Conservation (phyloP, 2,888 invertebrate genomes). For the Timema cristinae region DNA sequence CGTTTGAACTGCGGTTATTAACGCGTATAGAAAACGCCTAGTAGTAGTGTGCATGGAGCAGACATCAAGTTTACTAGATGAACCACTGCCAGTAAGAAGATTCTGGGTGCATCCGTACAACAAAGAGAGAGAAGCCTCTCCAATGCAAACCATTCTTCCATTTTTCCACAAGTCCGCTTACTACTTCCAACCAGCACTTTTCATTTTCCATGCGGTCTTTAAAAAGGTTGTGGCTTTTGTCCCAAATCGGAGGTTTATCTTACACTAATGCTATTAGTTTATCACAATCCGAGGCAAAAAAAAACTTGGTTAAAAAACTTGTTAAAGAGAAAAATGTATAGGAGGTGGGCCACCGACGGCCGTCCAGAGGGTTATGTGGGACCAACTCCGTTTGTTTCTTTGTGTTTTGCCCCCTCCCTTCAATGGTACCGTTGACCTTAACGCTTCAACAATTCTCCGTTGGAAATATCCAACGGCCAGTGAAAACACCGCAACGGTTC, state of each 20-base stretch:
- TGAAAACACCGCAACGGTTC: constrained; percentile 5
- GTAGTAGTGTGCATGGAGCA: too few relatives aligned
- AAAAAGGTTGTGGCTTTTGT: constrained; percentile 3
- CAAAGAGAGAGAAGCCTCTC: neutral
- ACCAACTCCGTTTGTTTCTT: neutral
- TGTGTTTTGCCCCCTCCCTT: neutral
- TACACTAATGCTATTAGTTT: constrained; percentile 8
- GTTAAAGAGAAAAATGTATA: neutral
- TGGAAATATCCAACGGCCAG: constrained; percentile 3
- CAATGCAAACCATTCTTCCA: constrained; percentile 1
- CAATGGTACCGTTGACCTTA: neutral
- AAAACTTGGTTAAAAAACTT: too few relatives aligned
- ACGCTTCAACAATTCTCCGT: neutral
- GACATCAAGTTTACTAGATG: too few relatives aligned
- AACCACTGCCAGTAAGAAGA: too few relatives aligned
- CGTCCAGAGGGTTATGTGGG: neutral
- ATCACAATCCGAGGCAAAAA: neutral
- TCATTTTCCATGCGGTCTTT: neutral
- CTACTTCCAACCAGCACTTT: constrained; percentile 5
- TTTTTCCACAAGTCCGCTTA: neutral
- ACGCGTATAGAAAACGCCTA: too few relatives aligned
- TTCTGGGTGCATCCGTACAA: too few relatives aligned
- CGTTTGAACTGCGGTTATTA: too few relatives aligned
- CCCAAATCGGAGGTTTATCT: constrained; percentile 8
- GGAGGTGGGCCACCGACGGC: neutral